A percentile compares a stretch with the other conserved stretches of the same genome.
These are phyloP conservation scores for Scaptomyza graminum DNA, from an alignment of 1,140 invertebrate genomes.

Conservation along the genomic window DNA sequence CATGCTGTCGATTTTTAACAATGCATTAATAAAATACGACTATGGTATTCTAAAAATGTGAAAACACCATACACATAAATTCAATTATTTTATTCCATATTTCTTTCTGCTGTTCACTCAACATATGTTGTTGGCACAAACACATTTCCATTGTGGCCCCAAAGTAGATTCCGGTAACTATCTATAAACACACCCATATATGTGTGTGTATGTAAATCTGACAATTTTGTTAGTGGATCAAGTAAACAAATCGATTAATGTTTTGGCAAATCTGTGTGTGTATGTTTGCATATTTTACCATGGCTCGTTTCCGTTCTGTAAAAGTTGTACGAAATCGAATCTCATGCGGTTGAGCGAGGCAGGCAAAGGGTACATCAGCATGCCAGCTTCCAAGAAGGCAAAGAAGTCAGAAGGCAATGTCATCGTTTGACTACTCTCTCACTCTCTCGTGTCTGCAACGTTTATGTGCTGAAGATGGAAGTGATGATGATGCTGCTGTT, in stretches of 20 bases:
- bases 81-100: too few species aligned
- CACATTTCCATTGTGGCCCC: background rate
- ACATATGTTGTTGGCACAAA: background rate
- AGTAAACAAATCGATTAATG: constrained; percentile 65
- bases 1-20: background rate
- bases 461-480: constrained; percentile 15
- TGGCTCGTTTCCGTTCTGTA: constrained; percentile 61
- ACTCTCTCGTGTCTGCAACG: constrained; percentile 34
- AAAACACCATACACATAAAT: background rate
- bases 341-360: background rate
- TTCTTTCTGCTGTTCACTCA: background rate
- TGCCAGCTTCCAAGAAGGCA: background rate
- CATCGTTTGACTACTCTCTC: constrained; percentile 35
- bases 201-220: constrained; percentile 10
- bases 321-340: constrained; percentile 64
- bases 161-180: constrained; percentile 17
- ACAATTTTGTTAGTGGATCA: constrained; percentile 23
- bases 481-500: constrained; percentile 30
- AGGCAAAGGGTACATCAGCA: constrained; percentile 1
- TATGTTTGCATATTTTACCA: constrained; percentile 49
- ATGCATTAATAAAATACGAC: background rate
- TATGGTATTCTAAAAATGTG: background rate
- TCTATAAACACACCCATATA: too few species aligned
- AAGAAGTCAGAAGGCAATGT: constrained; percentile 32
- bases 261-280: constrained; percentile 57